Conservation (phyloP, 2,888 invertebrate species). For the Luperina testacea region DNA sequence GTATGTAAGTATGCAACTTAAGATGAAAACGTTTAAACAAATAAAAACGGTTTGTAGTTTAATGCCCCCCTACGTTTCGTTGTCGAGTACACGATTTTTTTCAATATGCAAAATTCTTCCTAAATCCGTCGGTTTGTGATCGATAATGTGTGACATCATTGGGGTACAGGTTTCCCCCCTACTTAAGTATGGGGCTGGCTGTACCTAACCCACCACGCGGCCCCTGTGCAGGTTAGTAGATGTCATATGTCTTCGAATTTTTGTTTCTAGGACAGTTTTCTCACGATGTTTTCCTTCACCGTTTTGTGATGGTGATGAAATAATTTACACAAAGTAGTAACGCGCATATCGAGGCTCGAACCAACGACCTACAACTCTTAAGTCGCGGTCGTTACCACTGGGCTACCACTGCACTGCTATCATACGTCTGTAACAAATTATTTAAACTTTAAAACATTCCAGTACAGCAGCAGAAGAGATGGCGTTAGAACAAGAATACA, state of each 20-base stretch:
- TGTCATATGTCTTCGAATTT: background rate
- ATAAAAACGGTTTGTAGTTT: background rate
- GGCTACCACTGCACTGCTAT: background rate
- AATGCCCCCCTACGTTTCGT: background rate
- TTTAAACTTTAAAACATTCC: constrained; percentile 32
- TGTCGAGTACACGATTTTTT: background rate
- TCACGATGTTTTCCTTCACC: too few relatives aligned
- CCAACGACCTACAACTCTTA: too few relatives aligned
- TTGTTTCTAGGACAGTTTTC: too few relatives aligned
- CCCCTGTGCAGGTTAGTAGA: too few relatives aligned
- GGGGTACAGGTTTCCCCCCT: background rate
- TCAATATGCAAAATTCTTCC: background rate
- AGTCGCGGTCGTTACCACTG: background rate
- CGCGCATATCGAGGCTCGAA: background rate
- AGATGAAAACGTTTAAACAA: background rate
- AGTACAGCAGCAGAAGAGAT: constrained; percentile 69
- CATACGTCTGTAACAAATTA: background rate
- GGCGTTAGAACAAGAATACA: constrained; percentile 86
- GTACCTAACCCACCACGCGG: too few relatives aligned
- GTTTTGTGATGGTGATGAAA: background rate
- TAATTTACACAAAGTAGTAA: background rate
- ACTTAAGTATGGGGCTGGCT: background rate
- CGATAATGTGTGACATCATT: background rate
- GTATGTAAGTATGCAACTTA: background rate
- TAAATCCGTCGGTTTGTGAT: background rate